Base-by-base conservation (phyloP, 2,888 invertebrate species). In the Willowsia nigromaculata region DNA sequence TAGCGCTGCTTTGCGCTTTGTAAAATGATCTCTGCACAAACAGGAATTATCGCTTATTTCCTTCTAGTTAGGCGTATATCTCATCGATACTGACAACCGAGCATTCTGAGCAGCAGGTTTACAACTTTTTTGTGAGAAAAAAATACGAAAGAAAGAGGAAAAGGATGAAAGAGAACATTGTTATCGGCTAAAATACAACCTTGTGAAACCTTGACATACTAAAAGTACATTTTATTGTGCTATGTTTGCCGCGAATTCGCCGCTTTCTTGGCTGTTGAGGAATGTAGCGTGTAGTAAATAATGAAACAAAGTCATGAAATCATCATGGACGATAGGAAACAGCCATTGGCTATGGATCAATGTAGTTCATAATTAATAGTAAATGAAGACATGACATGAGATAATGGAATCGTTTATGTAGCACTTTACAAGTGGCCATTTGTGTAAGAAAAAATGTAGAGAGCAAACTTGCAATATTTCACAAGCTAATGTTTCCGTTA, bases 181-280 rank as follows among this genome's bases (percentile, higher is more conserved):
- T 88, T 81, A 81, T 87, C 81, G 47, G 74, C 27, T 81, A 40
- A 56, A 59, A 40, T 53, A 82, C 81, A 88, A 88, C 87, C 87
- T 88, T 88, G 87, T 82, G 47, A 74, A 88, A 88, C 87, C 87
- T 88, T 88, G 87, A 88, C 87, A 88, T 88, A 88, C 87, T 88
- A 71, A 88, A 82, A 81, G 87, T 82, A 86, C 80, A 56, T 86
- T 81, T 80, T 81, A 47, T 81, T 62, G 47, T 56, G 62, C 83
- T 50, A 83, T 68, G 43, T 18, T 25, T 9, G 25, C 13, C 56
- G 27, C 56, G 56, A 59, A 27, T 59, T 59, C 15, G 56, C 25
- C 33, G 18, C 56, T 53, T 53, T 78, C 56, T 30, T 25, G 62
- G 33, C 18, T 78, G 33, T 37, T 13, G 15, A 33, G 74, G 74